phyloP scores from a whole-genome alignment of 2,888 invertebrate species.

The Phrixothrix hirtus region DNA sequence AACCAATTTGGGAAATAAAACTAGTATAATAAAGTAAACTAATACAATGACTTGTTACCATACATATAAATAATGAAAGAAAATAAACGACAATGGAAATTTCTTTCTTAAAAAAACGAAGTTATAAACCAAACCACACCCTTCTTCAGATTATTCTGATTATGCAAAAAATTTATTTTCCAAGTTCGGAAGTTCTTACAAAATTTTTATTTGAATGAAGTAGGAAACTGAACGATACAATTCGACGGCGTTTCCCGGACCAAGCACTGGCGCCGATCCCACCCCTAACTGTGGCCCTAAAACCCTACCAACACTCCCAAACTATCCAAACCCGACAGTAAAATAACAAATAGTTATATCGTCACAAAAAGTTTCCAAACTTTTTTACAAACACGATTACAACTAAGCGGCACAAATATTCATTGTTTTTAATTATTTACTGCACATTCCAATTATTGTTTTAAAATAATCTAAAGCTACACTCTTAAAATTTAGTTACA shows the following conservation, averaged over 20 bases:
- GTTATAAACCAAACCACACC: too few relatives aligned
- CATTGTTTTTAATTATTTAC: too few relatives aligned
- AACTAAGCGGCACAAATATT: conserved; percentile 28
- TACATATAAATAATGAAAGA: too few relatives aligned
- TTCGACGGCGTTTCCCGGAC: conserved; percentile 49
- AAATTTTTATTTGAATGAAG: conserved; percentile 21
- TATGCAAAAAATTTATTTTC: conserved; percentile 6
- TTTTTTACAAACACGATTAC: conserved; percentile 35
- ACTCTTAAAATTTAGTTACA: too few relatives aligned
- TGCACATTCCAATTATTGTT: too few relatives aligned
- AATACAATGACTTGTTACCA: too few relatives aligned
- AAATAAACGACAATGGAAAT: too few relatives aligned
- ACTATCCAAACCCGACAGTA: conserved; percentile 43
- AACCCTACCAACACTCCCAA: conserved; percentile 35
- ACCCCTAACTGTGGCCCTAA: conserved; percentile 35
- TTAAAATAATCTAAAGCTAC: too few relatives aligned
- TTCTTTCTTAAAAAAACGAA: too few relatives aligned
- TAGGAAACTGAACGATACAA: conserved; percentile 34
- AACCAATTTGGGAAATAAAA: too few relatives aligned
- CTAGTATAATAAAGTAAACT: too few relatives aligned
- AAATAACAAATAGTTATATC: conserved; percentile 55
- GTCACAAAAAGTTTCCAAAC: conserved; percentile 43
- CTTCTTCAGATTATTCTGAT: too few relatives aligned
- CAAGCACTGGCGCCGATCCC: conserved; percentile 47
- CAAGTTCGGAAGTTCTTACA: conserved; percentile 12